Evolutionary conservation across 2,113 vertebrate species (phyloP), one percentile per base, ranked within the genome.

Genomic region (Clupea harengus): DNA sequence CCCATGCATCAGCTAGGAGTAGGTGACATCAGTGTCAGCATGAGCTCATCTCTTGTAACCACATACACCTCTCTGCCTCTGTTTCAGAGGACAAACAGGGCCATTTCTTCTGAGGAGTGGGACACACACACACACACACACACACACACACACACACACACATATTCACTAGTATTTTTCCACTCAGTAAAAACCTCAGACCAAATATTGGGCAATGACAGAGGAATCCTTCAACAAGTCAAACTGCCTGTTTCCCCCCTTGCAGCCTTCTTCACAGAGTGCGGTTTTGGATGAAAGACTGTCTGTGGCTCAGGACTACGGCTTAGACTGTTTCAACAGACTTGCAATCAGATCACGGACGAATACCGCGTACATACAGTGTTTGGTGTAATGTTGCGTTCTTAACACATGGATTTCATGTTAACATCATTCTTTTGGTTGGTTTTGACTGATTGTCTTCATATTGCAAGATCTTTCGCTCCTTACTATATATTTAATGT

Each of bases 161-260:
- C 72, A 39, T 32, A 39, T 39, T 78, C 32, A 39, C 72, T 15
- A 32, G 72, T 78, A 44, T 32, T 78, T 78, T 78, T 78, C 72
- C 72, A 78, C 72, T 78, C 28, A 78, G 32, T 15, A 39, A 13
- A 78, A 78, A 78, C 72, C 72, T 78, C 72, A 78, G 72, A 78
- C 32, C 72, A 78, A 78, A 78, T 78, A 78, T 15, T 78, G 72
- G 72, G 72, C 72, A 39, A 10, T 11, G 28, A 78, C 72, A 13
- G 28, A 78, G 72, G 72, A 78, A 78, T 78, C 32, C 32, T 78
- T 78, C 72, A 78, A 15, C 32, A 39, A 39, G 72, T 78, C 72
- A 39, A 78, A 78, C 72, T 15, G 72, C 72, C 72, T 78, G 72
- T 32, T 78, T 78, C 15, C 72, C 72, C 72, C 72, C 25, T 17